phyloP scores from a whole-genome alignment of 37 sponge, comb jelly and placozoan genomes.

The Chondrosia reniformis region DNA sequence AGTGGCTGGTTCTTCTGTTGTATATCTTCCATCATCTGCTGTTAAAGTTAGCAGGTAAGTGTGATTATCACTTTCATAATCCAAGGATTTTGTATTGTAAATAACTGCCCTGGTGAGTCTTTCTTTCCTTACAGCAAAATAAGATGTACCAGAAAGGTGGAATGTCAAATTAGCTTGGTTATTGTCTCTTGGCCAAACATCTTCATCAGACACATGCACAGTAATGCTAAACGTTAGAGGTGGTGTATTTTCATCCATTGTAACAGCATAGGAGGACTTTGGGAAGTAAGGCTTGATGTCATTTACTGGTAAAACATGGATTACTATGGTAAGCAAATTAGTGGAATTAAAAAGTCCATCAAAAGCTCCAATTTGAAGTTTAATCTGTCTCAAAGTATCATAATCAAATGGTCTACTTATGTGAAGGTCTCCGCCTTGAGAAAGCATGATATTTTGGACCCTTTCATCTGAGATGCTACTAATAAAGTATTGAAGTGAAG shows the following conservation, averaged over 20 bases:
- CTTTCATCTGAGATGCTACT: neutral
- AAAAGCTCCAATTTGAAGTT: constrained; percentile 31
- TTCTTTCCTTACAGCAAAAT: constrained; percentile 15
- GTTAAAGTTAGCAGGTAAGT: constrained; percentile 27
- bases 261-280: constrained; percentile 4
- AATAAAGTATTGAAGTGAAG: constrained; percentile 9
- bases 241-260: constrained; percentile 38
- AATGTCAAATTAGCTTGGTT: constrained; percentile 17
- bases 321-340: constrained; percentile 17
- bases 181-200: constrained; percentile 24
- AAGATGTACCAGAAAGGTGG: neutral
- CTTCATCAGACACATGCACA: constrained; percentile 37
- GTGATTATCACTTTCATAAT: constrained; percentile 37
- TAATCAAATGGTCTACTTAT: constrained; percentile 38
- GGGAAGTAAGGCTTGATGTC: constrained; percentile 47
- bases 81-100: constrained; percentile 3
- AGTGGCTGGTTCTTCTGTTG: constrained; percentile 4
- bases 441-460: constrained; percentile 4
- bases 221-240: constrained; percentile 7
- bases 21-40: constrained; percentile 33
- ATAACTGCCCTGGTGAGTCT: constrained; percentile 26
- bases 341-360: constrained; percentile 47
- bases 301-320: constrained; percentile 42
- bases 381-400: constrained; percentile 14
- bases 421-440: constrained; percentile 27